Conservation (phyloP, 2,888 invertebrate species). For the Mechanitis mazaeus region DNA sequence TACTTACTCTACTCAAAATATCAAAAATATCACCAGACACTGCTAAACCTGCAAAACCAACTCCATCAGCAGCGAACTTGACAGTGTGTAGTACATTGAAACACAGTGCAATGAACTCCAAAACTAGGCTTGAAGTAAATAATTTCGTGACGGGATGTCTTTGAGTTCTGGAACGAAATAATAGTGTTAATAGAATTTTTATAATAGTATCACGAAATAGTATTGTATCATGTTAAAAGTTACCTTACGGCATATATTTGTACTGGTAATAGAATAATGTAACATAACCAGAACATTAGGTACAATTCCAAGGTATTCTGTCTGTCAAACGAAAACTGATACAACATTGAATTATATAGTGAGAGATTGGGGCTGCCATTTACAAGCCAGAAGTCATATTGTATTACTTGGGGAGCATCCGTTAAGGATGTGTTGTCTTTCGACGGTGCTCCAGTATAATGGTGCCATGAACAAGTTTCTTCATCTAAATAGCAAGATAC, state of each 20-base stretch:
- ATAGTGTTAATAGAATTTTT: constrained; percentile 23
- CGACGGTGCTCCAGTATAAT: constrained; percentile 72
- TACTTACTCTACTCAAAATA: constrained; percentile 89
- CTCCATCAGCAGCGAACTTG: constrained; percentile 93
- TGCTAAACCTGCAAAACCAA: constrained; percentile 87
- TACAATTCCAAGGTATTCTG: constrained; percentile 95
- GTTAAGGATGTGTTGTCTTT: constrained; percentile 55
- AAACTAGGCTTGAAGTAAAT: constrained; percentile 89
- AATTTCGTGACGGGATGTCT: constrained; percentile 93
- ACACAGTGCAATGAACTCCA: constrained; percentile 90
- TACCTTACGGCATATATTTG: constrained; percentile 91
- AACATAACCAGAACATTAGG: constrained; percentile 90
- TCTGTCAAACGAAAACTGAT: constrained; percentile 97
- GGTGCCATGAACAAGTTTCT: constrained; percentile 89
- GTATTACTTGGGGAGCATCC: constrained; percentile 56
- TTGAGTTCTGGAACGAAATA: constrained; percentile 77
- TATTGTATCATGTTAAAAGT: constrained; percentile 23
- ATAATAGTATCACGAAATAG: constrained; percentile 12
- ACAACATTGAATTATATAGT: constrained; percentile 90
- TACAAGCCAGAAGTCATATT: constrained; percentile 96
- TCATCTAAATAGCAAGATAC: constrained; percentile 93
- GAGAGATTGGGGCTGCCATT: constrained; percentile 96
- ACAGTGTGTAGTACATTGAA: constrained; percentile 92
- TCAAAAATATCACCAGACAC: constrained; percentile 95
- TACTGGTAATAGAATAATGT: constrained; percentile 89